phyloP scores from a whole-genome alignment of 2,888 invertebrate species.

The Formica aserva region DNA sequence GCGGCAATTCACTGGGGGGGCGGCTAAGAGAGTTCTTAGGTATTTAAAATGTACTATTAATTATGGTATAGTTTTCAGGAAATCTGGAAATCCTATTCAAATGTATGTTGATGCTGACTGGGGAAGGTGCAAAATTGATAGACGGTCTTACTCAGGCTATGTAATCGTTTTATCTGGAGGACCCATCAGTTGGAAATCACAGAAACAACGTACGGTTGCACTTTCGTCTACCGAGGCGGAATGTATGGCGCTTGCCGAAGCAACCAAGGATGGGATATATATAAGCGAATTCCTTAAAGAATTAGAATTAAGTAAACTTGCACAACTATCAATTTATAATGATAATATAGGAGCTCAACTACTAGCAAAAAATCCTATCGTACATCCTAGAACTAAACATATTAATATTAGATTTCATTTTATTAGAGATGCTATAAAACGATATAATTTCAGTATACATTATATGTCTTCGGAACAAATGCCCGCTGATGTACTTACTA shows the following conservation, averaged over 20 bases:
- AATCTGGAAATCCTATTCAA: neutral
- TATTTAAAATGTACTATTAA: neutral
- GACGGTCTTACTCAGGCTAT: neutral
- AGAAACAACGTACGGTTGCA: slow-evolving; percentile 11
- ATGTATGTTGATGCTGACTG: neutral
- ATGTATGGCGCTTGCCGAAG: neutral
- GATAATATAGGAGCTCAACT: too few relatives aligned
- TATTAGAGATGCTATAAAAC: neutral
- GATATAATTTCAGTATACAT: neutral
- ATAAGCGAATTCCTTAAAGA: neutral
- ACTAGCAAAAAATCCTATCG: neutral
- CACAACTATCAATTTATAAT: too few relatives aligned
- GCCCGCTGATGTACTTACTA: neutral
- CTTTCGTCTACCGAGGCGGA: neutral
- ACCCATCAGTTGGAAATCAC: slow-evolving; percentile 5
- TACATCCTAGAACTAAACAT: neutral
- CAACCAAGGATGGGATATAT: neutral
- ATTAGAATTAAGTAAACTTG: neutral
- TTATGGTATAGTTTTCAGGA: neutral
- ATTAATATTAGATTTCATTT: slow-evolving; percentile 1
- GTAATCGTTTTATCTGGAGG: neutral
- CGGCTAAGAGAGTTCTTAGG: neutral
- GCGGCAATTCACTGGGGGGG: neutral
- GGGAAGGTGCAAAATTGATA: neutral
- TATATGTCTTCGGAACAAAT: neutral